phyloP scores from a whole-genome alignment of 1,140 invertebrate genomes.

The Anoplolepis gracilipes region DNA sequence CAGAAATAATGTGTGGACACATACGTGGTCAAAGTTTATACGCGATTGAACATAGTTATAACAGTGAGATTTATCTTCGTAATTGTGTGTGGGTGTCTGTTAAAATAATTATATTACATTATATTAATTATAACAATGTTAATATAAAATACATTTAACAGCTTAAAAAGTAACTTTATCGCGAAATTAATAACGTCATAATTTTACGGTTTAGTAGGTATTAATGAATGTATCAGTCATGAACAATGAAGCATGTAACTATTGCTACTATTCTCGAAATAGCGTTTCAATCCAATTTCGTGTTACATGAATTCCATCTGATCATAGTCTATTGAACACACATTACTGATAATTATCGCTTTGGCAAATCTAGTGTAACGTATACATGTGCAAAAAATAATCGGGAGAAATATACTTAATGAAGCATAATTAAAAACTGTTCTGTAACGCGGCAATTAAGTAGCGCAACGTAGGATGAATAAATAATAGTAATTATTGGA shows the following conservation, averaged over 20 bases:
- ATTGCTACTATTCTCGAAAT: slow-evolving; percentile 33
- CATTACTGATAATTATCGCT: slow-evolving; percentile 20
- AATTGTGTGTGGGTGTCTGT: too few relatives aligned
- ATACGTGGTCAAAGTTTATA: slow-evolving; percentile 37
- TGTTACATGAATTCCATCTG: slow-evolving; percentile 44
- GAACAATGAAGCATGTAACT: slow-evolving; percentile 26
- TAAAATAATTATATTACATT: slow-evolving; percentile 27
- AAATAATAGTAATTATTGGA: neutral
- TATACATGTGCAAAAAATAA: slow-evolving; percentile 10
- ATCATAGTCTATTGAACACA: slow-evolving; percentile 40
- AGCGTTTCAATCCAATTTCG: slow-evolving; percentile 54
- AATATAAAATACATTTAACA: neutral
- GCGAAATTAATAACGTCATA: neutral
- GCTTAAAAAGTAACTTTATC: neutral
- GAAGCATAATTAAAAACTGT: slow-evolving; percentile 14
- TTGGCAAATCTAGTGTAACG: slow-evolving; percentile 35
- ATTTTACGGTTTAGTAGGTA: slow-evolving; percentile 14
- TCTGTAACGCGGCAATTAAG: slow-evolving; percentile 10
- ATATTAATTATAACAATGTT: neutral
- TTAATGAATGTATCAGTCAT: slow-evolving; percentile 17
- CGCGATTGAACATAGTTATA: slow-evolving; percentile 36
- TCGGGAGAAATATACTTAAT: slow-evolving; percentile 24
- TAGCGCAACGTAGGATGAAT: slow-evolving; percentile 13
- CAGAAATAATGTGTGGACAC: slow-evolving; percentile 55
- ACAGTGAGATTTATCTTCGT: slow-evolving; percentile 20